Base-by-base conservation (phyloP, 2,797 vertebrate genomes). In the Rhynchonycteris naso region DNA sequence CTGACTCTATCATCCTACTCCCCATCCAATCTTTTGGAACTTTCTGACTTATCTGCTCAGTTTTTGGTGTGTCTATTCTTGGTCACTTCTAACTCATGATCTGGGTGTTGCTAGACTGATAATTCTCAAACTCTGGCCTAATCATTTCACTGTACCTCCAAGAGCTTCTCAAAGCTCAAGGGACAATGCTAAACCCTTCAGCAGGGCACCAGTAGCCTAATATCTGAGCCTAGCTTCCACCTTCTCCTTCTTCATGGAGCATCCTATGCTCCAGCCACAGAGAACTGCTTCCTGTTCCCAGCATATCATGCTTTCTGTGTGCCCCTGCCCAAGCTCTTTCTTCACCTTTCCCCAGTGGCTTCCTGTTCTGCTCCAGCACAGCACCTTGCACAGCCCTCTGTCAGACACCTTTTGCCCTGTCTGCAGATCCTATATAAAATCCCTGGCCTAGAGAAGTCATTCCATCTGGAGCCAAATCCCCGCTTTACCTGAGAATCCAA, bases 401-500 rank as follows among this genome's bases (percentile, higher is more conserved):
- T 21, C 24, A n/a, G 26, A 47, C 33, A 5, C 22, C 43, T 26
- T 26, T 1, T 63, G 75, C 71, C 24, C 26, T 28, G 85, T n/a
- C 50, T 87, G 38, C 18, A 71, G 22, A 78, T 26, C 10, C 71
- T 58, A 0, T 3, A 26, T 30, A 81, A 71, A 84, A 78, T 4
- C 26, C 63, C n/a, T n/a, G 18, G 43, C 24, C 69, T 47, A 38
- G 12, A 28, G 5, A 52, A 89, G 61, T 43, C 1, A 38, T 54
- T 69, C 38, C 15, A 50, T 47, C 12, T 7, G 10, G 14, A 65
- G 54, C 91, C 92, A 78, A 68, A 52, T 58, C 58, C 74, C 76
- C 15, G 16, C 61, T 83, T 98, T 96, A 99, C 99, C 99, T 99
- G 99, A 85, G 99, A 99, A 98, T 99, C 99, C 95, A 99, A 98